Evolutionary conservation across 2,113 vertebrate species (phyloP), one percentile per base, ranked within the genome.

Genomic region (Vanacampus margaritifer): DNA sequence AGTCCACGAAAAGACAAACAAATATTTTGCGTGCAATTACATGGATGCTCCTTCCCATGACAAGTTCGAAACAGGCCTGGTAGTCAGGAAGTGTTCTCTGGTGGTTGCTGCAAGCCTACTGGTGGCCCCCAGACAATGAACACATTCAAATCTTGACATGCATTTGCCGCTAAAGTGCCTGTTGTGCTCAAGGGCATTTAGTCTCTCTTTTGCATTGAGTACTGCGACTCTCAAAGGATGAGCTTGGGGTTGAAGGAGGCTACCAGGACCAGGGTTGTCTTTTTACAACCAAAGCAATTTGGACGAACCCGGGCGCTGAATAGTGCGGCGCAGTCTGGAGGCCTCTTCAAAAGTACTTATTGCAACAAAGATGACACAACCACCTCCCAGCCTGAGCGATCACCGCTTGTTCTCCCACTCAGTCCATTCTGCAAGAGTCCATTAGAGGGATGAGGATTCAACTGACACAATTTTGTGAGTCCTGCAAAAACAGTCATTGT

Each of bases 111-210:
- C 64, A 57, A 71, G 79, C 66, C 73, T 78, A 78, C 72, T 48
- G 69, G 73, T 71, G 71, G 78, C 77, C 76, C 68, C n/a, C 56
- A 71, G 83, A 90, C 87, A 90, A 91, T 86, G 86, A 84, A 51
- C 67, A 84, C 87, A 90, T 92, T 92, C 88, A 91, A 79, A 77
- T 88, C 83, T 84, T 87, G 79, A 91, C 87, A 90, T 88, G 84
- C 84, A 87, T 90, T 90, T 87, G 87, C 83, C 65, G 69, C 78
- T 82, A 87, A 89, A 92, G 91, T 91, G 91, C 87, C 76, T 77
- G 81, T 88, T 90, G 85, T 84, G 86, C 91, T 89, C 57, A 53
- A 86, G 87, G 88, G 86, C 86, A 75, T 88, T 84, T 82, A 78
- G 83, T 85, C 83, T 74, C 76, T 69, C 51, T 73, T 72, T 62